Base-by-base conservation (phyloP, 2,797 vertebrate genomes). In the Chelon auratus region DNA sequence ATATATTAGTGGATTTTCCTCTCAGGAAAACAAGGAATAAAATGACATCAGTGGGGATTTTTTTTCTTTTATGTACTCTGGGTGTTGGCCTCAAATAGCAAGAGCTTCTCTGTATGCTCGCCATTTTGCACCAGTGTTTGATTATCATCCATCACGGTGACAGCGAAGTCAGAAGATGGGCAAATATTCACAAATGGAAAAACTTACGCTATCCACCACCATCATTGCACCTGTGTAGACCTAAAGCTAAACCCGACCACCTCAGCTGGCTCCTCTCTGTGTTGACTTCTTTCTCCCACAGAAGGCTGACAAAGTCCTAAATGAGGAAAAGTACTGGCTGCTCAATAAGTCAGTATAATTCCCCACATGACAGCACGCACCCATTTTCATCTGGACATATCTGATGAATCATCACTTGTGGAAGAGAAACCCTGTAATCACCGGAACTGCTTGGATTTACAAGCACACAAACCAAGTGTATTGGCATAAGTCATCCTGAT, bases 361-460 rank as follows among this genome's bases (percentile, higher is more conserved):
- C 47, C 48, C 11, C 13, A 42, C 36, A 61, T 51, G 64, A 83
- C 52, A 47, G 17, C 2, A 1, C 36, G 22, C 18, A 52, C 37
- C 54, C 7, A 72, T 74, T 71, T 76, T 30, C 45, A 76, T 62
- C 20, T 57, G 53, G 36, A 22, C 37, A 59, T 62, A 55, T 68
- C 51, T 72, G 58, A 69, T 48, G 50, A 68, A 50, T 20, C 50
- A 36, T 64, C 36, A 55, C 17, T 30, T 60, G 37, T 48, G 58
- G 65, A 55, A 37, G 45, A 66, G 39, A 63, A 67, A 75, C 7
- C 30, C 24, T 58, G 24, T 56, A 55, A 72, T 70, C 54, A 48
- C 47, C 54, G 48, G 37, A 65, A 48, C 24, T 54, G 39, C 20
- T 65, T 64, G 45, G 33, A 75, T 75, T 85, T 54, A 55, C 54